phyloP scores from a whole-genome alignment of 1,140 invertebrate species.

The Schmidtea mediterranea region DNA sequence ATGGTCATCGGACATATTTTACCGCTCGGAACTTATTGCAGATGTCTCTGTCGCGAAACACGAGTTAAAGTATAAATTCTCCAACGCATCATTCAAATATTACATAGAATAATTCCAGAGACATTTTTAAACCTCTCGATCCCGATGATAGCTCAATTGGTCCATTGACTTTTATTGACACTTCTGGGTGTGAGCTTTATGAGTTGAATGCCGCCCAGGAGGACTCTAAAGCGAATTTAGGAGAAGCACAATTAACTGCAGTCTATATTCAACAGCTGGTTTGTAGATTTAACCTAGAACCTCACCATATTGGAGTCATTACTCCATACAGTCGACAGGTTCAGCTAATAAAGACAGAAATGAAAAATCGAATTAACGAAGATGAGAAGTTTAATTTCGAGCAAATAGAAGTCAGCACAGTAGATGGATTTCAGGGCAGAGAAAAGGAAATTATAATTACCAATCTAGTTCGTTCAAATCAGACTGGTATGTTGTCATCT shows the following conservation, averaged over 20 bases:
- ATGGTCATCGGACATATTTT: constrained; percentile 31
- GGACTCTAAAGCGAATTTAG: constrained; percentile 32
- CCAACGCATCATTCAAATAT: constrained; percentile 3
- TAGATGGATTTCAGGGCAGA: constrained; percentile 23
- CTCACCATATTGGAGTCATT: constrained; percentile 33
- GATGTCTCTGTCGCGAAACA: constrained; percentile 30
- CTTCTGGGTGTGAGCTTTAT: constrained; percentile 30
- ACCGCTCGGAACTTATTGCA: constrained; percentile 28
- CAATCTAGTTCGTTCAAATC: constrained; percentile 18
- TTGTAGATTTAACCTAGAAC: constrained; percentile 14
- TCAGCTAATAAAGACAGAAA: constrained; percentile 7
- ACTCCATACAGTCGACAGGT: constrained; percentile 35
- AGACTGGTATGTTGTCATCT: constrained; percentile 8
- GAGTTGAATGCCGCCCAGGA: constrained; percentile 30
- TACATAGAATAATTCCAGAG: constrained; percentile 23
- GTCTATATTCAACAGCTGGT: constrained; percentile 29
- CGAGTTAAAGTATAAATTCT: constrained; percentile 23
- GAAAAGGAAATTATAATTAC: constrained; percentile 22
- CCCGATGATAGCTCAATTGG: constrained; percentile 1
- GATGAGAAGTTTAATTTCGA: not conserved
- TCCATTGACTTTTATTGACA: constrained; percentile 32
- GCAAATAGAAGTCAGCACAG: constrained; percentile 17
- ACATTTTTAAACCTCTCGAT: constrained; percentile 24
- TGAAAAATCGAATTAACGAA: not conserved
- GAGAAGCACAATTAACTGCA: constrained; percentile 32